These are phyloP conservation scores for Aeoliscus strigatus DNA, from an alignment of 2,797 vertebrate genomes.

Conservation along the genomic window DNA sequence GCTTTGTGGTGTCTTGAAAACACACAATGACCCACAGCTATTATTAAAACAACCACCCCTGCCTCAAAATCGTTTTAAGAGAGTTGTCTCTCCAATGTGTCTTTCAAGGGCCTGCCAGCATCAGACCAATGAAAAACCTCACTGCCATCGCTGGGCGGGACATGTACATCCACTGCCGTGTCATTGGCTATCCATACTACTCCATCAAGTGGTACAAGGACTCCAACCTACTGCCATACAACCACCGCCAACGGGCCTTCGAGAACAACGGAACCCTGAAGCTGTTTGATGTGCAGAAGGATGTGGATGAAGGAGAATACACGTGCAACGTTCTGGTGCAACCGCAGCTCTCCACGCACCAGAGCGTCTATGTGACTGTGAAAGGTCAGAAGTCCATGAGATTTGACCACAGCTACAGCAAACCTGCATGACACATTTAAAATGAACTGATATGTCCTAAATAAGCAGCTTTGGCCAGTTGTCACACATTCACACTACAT, in stretches of 20 bases:
- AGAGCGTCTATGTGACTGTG: conserved; percentile 94
- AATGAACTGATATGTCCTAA: no score
- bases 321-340: conserved; percentile 94
- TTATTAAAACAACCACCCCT: conserved; percentile 33
- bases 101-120: conserved; percentile 89
- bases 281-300: conserved; percentile 95
- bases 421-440: conserved; percentile 6
- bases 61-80: conserved; percentile 83
- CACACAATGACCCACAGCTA: conserved; percentile 55
- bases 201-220: conserved; percentile 99
- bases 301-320: conserved; percentile 94
- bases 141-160: conserved; percentile 97
- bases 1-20: conserved; percentile 54
- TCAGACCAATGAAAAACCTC: conserved; percentile 98
- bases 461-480: conserved; percentile 3
- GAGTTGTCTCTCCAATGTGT: conserved; percentile 74
- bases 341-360: conserved; percentile 93
- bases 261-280: conserved; percentile 96
- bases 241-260: conserved; percentile 97
- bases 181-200: conserved; percentile 98
- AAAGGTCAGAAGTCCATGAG: conserved; percentile 82
- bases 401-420: neutral
- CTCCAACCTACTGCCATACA: conserved; percentile 94
- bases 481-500: neutral
- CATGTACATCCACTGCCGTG: conserved; percentile 96